A percentile compares a stretch with the other conserved stretches of the same genome.
phyloP scores from a whole-genome alignment of 2,888 invertebrate genomes.

The Biston betularia region DNA sequence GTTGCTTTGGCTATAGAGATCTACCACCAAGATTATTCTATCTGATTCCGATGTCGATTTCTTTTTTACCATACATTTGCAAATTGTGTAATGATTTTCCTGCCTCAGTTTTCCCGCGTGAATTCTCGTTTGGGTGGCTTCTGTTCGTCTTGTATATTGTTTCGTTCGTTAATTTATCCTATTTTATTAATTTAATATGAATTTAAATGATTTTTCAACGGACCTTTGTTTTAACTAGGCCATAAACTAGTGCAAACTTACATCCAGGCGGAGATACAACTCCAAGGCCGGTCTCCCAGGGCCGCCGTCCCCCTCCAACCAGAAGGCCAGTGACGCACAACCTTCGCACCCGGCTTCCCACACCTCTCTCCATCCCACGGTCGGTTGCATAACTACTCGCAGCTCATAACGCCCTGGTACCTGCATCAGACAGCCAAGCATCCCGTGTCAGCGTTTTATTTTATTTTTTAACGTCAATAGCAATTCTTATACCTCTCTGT shows the following conservation, averaged over 20 bases:
- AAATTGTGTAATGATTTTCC: no score
- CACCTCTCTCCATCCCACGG: conserved; percentile 26
- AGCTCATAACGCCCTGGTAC: conserved; percentile 60
- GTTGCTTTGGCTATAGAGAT: no score
- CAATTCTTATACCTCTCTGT: conserved; percentile 31
- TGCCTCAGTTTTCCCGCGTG: no score
- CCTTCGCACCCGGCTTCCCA: conserved; percentile 13
- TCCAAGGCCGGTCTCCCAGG: conserved; percentile 39
- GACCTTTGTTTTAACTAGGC: conserved; percentile 36
- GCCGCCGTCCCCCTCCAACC: conserved; percentile 37
- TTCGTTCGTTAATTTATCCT: no score
- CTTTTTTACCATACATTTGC: no score
- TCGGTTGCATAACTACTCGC: conserved; percentile 43
- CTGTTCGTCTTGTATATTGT: no score
- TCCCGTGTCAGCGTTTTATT: conserved; percentile 45
- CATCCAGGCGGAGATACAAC: conserved; percentile 13
- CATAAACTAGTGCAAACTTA: conserved; percentile 24
- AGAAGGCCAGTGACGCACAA: conserved; percentile 59
- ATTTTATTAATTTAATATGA: no score
- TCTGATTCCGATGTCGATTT: no score
- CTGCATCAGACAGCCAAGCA: conserved; percentile 63
- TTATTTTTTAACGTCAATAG: conserved; percentile 38
- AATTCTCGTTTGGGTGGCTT: no score
- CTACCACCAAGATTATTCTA: no score
- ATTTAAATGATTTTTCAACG: neutral